phyloP scores from a whole-genome alignment of 2,888 invertebrate species.

The Aleiodes testaceus region DNA sequence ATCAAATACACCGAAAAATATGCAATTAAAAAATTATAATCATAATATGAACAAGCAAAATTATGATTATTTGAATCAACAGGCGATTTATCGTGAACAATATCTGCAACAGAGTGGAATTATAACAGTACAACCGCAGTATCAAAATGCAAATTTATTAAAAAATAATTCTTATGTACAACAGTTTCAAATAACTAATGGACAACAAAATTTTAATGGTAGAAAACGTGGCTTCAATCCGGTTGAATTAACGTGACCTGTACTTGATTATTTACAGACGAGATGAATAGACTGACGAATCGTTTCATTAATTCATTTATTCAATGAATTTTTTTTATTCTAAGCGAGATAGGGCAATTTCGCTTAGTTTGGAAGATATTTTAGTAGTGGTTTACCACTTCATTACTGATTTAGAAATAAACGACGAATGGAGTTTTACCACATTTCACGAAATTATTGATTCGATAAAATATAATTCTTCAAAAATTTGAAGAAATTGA shows the following conservation, averaged over 20 bases:
- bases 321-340: too few species aligned
- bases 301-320: too few species aligned
- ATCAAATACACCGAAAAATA: constrained; percentile 53
- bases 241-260: constrained; percentile 69
- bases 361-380: too few species aligned
- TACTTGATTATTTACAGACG: constrained; percentile 57
- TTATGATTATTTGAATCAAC: constrained; percentile 64
- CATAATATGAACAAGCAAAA: constrained; percentile 49
- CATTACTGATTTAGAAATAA: too few species aligned
- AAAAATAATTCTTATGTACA: constrained; percentile 67
- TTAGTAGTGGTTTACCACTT: too few species aligned
- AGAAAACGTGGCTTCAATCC: constrained; percentile 64
- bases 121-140: constrained; percentile 61
- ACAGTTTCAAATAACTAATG: constrained; percentile 64
- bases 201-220: constrained; percentile 60
- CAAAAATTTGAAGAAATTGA: too few species aligned
- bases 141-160: constrained; percentile 57
- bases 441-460: too few species aligned
- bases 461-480: too few species aligned
- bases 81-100: constrained; percentile 65
- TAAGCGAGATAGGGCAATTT: too few species aligned
- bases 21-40: constrained; percentile 40
- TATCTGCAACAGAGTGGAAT: constrained; percentile 67
- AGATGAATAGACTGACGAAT: constrained; percentile 67
- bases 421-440: too few species aligned